Base-by-base conservation (phyloP, 2,888 invertebrate species). In the Patella caerulea region DNA sequence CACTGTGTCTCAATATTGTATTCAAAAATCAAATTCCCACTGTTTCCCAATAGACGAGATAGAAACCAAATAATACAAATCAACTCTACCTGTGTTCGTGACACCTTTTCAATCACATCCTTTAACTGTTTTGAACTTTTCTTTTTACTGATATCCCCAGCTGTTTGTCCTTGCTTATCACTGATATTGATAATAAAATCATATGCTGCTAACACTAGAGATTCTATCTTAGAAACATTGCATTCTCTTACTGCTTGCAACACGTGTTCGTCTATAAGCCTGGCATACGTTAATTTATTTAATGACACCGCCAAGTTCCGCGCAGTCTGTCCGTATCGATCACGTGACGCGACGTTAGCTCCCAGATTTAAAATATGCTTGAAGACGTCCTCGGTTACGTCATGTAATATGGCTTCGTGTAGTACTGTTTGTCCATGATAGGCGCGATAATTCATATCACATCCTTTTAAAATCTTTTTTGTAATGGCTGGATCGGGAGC, bases 111-210 rank as follows among this genome's bases (percentile, higher is more conserved):
- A n/a, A 87, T 75, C 12, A 87, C 75, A 34, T 72, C 75, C 2
- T 81, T 45, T 19, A 86, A 80, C 71, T 88, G 85, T 45, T 84
- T 85, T 72, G 83, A 85, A 34, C 82, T 83, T 29, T 83, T 83
- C 72, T 83, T 73, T n/a, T 82, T 81, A 19, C 84, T 83, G 17
- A 87, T 82, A 65, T 87, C 85, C 52, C 75, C 55, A 0, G 82
- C 82, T 3, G 79, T 76, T 11, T n/a, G 14, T 0, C 82, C 83
- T 4, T 80, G 77, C 15, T 79, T 76, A 71, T 85, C 84, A 1
- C 79, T 82, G 1, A 86, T 85, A 81, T 88, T 89, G 34, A 86
- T 70, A n/a, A 90, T 83, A 80, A 89, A 89, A 75, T 90, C 89
- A 81, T 91, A 91, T 17, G 86, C 86, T 29, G 88, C 84, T 12